Percentiles rank a stretch among this genome's conserved stretches.
Evolutionary conservation across 2,113 vertebrate species (phyloP).

Genomic region (Scytalopus superciliaris): DNA sequence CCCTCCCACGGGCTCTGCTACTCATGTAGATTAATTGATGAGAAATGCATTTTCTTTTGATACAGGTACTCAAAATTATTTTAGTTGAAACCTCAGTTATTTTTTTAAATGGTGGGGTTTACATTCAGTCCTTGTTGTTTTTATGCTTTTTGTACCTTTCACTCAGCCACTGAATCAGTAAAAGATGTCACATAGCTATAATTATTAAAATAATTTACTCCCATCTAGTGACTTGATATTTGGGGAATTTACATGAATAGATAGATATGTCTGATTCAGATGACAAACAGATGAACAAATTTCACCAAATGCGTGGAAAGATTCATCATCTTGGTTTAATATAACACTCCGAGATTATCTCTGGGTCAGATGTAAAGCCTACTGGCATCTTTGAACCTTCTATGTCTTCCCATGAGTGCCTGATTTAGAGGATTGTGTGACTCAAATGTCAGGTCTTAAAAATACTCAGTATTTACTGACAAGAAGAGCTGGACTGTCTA

Average conservation of each 20-base stretch:
- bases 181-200: background rate
- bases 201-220: background rate
- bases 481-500: background rate
- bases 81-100: background rate
- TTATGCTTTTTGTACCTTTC: background rate
- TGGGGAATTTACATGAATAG: background rate
- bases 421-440: background rate
- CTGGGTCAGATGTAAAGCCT: background rate
- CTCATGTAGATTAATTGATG: background rate
- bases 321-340: background rate
- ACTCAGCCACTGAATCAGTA: background rate
- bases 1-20: background rate
- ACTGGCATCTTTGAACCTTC: background rate
- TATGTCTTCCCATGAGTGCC: background rate
- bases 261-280: background rate
- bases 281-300: background rate
- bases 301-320: background rate
- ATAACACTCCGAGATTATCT: background rate
- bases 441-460: background rate
- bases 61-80: background rate
- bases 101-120: background rate
- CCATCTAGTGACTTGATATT: background rate
- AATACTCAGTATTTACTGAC: background rate
- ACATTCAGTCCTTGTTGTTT: background rate
- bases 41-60: background rate